Conservation (phyloP, 1,140 invertebrate genomes). For the Physella acuta region DNA sequence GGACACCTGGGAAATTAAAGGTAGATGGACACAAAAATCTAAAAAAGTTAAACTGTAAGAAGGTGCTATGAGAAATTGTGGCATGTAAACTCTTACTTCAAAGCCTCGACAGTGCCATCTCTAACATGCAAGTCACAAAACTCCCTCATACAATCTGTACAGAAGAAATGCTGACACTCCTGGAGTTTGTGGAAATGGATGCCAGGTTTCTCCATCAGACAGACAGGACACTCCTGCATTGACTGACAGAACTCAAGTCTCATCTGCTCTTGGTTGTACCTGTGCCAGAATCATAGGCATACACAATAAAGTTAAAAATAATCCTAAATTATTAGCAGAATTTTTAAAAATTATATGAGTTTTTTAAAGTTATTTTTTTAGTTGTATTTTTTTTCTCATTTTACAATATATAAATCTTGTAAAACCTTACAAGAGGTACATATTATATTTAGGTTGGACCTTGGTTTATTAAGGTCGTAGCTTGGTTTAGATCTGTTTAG, state of each 20-base stretch:
- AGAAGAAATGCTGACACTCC: conserved; percentile 40
- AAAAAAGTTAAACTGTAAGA: conserved; percentile 6
- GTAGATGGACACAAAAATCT: conserved; percentile 2
- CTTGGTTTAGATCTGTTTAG: too few relatives aligned
- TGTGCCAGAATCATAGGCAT: conserved; percentile 20
- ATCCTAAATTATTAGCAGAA: neutral
- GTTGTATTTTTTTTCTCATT: too few relatives aligned
- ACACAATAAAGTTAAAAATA: neutral
- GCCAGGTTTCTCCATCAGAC: conserved; percentile 39
- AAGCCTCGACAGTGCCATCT: conserved; percentile 38
- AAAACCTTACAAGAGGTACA: too few relatives aligned
- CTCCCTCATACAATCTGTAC: conserved; percentile 36
- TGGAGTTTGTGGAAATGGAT: conserved; percentile 35
- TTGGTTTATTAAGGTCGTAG: too few relatives aligned
- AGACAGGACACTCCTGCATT: conserved; percentile 40
- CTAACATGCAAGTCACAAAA: conserved; percentile 39
- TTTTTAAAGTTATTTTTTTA: neutral
- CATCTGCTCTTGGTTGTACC: conserved; percentile 31
- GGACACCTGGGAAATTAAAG: conserved; percentile 42
- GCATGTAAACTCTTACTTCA: conserved; percentile 27
- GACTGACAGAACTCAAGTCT: conserved; percentile 32
- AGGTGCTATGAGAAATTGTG: neutral
- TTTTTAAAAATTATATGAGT: neutral
- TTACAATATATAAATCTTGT: too few relatives aligned
- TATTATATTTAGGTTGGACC: too few relatives aligned